These are phyloP conservation scores for Anadara kagoshimensis DNA, from an alignment of 1,140 invertebrate genomes.

Conservation along the genomic window DNA sequence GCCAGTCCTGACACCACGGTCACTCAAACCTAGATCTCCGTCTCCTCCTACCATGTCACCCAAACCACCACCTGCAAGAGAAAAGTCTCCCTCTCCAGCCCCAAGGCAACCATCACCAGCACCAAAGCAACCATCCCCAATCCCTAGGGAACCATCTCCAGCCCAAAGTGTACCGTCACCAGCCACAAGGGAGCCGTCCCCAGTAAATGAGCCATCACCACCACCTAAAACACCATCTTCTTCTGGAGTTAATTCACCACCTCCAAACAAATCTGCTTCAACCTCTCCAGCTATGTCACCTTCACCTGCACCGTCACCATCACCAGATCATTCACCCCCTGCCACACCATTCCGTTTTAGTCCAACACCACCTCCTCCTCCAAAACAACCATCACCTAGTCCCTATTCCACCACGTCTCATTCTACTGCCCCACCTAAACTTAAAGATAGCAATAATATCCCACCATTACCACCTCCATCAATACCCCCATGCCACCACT, in stretches of 20 bases:
- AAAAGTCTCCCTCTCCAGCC: conserved; percentile 10
- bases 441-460: conserved; percentile 19
- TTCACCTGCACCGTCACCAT: conserved; percentile 44
- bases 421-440: conserved; percentile 26
- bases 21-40: conserved; percentile 60
- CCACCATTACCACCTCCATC: conserved; percentile 53
- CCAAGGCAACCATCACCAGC: conserved; percentile 12
- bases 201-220: conserved; percentile 5
- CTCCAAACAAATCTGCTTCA: conserved; percentile 14
- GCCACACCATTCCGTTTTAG: conserved; percentile 24
- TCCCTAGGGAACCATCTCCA: conserved; percentile 26
- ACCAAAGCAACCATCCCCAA: conserved; percentile 9
- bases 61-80: background rate
- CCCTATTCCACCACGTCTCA: conserved; percentile 40
- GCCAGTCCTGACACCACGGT: conserved; percentile 60
- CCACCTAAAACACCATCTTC: background rate
- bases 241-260: conserved; percentile 12
- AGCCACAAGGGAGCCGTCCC: background rate
- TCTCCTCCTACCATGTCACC: conserved; percentile 48
- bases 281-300: conserved; percentile 5
- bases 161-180: background rate
- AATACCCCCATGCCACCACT: conserved; percentile 25
- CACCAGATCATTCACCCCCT: conserved; percentile 38
- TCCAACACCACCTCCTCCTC: conserved; percentile 30
- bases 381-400: conserved; percentile 19